A percentile compares a stretch with the other conserved stretches of the same genome.
phyloP scores from a whole-genome alignment of 2,113 vertebrate species.

The Plecotus auritus region DNA sequence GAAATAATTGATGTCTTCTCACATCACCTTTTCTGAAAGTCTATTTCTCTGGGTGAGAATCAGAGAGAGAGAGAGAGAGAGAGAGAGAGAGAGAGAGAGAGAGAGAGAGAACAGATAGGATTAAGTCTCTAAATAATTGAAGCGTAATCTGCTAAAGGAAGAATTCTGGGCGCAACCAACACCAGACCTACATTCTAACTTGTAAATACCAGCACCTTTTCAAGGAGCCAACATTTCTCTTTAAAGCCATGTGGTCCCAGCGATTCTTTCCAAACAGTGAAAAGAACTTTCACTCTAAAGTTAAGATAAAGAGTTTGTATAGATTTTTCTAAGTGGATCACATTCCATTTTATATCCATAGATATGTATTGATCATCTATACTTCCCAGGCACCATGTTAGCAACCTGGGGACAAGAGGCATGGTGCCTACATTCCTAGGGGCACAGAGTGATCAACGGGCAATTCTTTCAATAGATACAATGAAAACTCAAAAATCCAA shows the following conservation, averaged over 20 bases:
- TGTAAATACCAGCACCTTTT: neutral
- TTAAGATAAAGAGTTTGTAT: neutral
- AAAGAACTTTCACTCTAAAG: neutral
- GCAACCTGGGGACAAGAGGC: neutral
- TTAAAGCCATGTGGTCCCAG: neutral
- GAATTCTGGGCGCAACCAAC: neutral
- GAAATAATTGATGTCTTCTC: neutral
- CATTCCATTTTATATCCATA: neutral
- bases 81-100: neutral
- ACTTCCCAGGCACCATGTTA: neutral
- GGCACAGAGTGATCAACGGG: neutral
- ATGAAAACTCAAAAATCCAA: constrained; percentile 35
- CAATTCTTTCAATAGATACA: neutral
- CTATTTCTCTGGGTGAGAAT: neutral
- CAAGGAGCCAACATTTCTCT: neutral
- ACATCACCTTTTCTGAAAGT: neutral
- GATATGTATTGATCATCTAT: neutral
- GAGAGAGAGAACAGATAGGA: neutral
- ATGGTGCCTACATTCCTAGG: neutral
- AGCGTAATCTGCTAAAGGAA: neutral
- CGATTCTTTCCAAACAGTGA: neutral
- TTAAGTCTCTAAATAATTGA: neutral
- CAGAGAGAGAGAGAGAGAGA: neutral
- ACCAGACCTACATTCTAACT: constrained; percentile 4
- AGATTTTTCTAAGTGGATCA: neutral